Conservation (phyloP, 2,113 vertebrate genomes). For the Strix uralensis region DNA sequence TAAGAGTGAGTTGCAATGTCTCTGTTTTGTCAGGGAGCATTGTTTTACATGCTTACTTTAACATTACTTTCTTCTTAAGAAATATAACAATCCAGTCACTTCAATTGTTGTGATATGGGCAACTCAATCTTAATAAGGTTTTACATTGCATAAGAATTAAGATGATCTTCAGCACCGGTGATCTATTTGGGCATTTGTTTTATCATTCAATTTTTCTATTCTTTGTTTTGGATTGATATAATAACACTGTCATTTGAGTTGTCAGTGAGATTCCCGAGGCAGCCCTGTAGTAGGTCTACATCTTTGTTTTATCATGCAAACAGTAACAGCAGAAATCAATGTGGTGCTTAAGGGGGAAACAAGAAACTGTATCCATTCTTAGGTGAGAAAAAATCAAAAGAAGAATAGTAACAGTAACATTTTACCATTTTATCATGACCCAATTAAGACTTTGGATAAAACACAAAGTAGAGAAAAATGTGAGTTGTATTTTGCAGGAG, state of each 20-base stretch:
- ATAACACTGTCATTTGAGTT: background rate
- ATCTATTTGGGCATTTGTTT: background rate
- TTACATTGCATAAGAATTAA: background rate
- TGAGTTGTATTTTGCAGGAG: background rate
- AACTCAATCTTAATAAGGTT: background rate
- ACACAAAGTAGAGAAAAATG: background rate
- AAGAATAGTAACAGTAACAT: background rate
- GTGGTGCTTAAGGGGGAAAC: background rate
- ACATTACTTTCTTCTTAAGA: background rate
- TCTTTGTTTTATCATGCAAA: background rate
- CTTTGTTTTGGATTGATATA: background rate
- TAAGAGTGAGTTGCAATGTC: background rate
- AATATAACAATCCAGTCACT: background rate
- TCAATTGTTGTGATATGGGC: background rate
- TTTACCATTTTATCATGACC: background rate
- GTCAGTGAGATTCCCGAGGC: background rate
- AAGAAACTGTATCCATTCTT: background rate
- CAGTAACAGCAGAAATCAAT: background rate
- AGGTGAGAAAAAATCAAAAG: background rate
- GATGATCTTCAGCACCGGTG: background rate
- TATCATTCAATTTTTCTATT: background rate
- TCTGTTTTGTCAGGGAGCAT: background rate
- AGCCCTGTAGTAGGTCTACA: background rate
- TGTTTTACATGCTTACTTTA: background rate
- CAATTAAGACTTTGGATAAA: background rate